A percentile compares a stretch with the other conserved stretches of the same genome.
Conservation (phyloP, 2,888 invertebrate species). For the Orchestes rusci region DNA sequence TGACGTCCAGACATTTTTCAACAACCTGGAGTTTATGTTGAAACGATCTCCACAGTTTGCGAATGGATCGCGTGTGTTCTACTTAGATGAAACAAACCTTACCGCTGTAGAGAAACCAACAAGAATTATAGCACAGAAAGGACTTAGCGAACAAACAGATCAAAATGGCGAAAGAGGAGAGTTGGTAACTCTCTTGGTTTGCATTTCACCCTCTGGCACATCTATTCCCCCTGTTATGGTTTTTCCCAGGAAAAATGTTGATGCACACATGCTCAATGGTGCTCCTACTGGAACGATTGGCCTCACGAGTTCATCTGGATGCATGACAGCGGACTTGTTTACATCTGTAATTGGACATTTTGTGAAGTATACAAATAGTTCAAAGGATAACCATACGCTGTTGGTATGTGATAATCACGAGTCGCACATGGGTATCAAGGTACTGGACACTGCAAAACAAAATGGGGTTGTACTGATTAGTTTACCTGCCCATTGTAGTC, state of each 20-base stretch:
- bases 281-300: not conserved
- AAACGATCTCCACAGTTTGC: too few relatives aligned
- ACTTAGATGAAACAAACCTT: too few relatives aligned
- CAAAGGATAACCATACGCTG: not conserved
- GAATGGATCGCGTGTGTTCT: too few relatives aligned
- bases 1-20: too few relatives aligned
- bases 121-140: too few relatives aligned
- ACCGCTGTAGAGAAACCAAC: too few relatives aligned
- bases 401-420: not conserved
- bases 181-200: too few relatives aligned
- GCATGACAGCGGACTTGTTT: not conserved
- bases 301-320: not conserved
- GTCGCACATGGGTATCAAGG: conserved; percentile 16
- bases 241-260: conserved; percentile 5
- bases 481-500: not conserved
- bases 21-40: too few relatives aligned
- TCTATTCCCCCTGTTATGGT: conserved; percentile 11
- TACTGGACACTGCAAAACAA: conserved; percentile 32
- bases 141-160: too few relatives aligned
- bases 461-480: conserved; percentile 2
- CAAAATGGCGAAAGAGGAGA: too few relatives aligned
- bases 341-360: not conserved
- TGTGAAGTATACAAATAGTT: not conserved
- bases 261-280: not conserved
- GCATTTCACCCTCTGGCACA: too few relatives aligned